Base-by-base conservation (phyloP, 2,888 invertebrate genomes). In the Psylliodes chrysocephalus region DNA sequence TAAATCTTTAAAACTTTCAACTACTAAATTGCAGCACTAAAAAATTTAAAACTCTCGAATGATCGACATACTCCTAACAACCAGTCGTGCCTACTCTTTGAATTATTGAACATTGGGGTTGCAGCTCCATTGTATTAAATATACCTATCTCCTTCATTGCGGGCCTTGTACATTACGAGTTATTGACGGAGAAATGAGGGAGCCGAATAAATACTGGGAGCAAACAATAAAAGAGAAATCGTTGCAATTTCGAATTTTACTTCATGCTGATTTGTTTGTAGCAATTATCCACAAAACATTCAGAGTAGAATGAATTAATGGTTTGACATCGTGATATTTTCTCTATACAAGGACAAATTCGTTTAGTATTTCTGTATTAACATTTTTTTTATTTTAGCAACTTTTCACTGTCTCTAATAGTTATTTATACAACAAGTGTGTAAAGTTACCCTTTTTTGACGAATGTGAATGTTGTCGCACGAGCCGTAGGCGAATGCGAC, bases 171-270 rank as follows among this genome's bases (percentile, higher is more conserved):
- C 38, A 38, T 38, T 38, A 38, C 38, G 38, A 10, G 38, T 15
- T 38, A 38, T 38, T 38, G 10, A 38, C 38, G 12, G 38, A 15
- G 15, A 15, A 12, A 38, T 8, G 38, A 10, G 38, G 38, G 38
- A 38, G 3, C 10, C 7, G 15, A 38, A 7, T 38, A 38, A 38
- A 38, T 38, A 38, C 14, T 38, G 2, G 2, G 14, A 38, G 14
- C 38, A 38, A 38, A 38, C 38, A 38, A 38, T 38, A 7, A 38
- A 38, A 38, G 38, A 38, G 38, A 38, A 38, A 38, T 38, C 38
- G 38, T 38, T 38, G 2, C 38, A 15, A 38, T 38, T 38, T 12
- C 2, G 38, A 38, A 15, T 33, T 10, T 10, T n/a, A 33, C 12
- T 12, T 38, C 5, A 4, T 15, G 10, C 12, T 38, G 12, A 15